These are phyloP conservation scores for Melolontha melolontha DNA, from an alignment of 2,888 invertebrate genomes.

Conservation along the genomic window DNA sequence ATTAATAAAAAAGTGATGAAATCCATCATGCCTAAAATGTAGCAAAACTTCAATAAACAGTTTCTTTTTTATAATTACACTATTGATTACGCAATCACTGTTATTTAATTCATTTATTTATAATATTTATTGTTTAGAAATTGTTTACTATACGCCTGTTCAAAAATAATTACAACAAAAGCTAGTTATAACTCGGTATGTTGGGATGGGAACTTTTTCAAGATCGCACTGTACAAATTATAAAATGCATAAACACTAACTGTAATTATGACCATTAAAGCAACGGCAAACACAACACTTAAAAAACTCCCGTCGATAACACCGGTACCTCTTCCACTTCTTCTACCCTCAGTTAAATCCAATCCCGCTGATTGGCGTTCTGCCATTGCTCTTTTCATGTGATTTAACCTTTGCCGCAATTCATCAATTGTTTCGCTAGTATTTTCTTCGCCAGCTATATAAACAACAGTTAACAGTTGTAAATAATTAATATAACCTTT, in stretches of 20 bases:
- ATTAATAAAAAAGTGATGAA: too few species aligned
- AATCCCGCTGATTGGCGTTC: constrained; percentile 72
- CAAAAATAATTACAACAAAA: not conserved
- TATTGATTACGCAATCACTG: too few species aligned
- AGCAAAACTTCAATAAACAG: too few species aligned
- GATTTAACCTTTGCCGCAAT: constrained; percentile 79
- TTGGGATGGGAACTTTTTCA: constrained; percentile 84
- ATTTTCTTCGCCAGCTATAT: constrained; percentile 25
- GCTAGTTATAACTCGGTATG: constrained; percentile 81
- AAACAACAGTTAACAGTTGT: not conserved
- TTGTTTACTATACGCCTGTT: too few species aligned
- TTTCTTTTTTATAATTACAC: too few species aligned
- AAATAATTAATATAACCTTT: too few species aligned
- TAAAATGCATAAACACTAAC: constrained; percentile 90
- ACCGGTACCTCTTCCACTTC: constrained; percentile 63
- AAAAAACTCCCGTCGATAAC: constrained; percentile 87
- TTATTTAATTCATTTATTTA: too few species aligned
- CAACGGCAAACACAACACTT: constrained; percentile 85
- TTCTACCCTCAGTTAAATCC: constrained; percentile 63
- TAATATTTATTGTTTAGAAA: too few species aligned
- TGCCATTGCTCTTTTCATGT: constrained; percentile 86
- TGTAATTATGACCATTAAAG: constrained; percentile 80
- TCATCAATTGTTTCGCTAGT: constrained; percentile 82
- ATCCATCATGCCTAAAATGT: too few species aligned
- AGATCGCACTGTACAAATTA: constrained; percentile 82